Percentiles rank a stretch among this genome's conserved stretches.
Evolutionary conservation across 2,113 vertebrate genomes (phyloP).

Genomic region (Eubucco bourcierii): DNA sequence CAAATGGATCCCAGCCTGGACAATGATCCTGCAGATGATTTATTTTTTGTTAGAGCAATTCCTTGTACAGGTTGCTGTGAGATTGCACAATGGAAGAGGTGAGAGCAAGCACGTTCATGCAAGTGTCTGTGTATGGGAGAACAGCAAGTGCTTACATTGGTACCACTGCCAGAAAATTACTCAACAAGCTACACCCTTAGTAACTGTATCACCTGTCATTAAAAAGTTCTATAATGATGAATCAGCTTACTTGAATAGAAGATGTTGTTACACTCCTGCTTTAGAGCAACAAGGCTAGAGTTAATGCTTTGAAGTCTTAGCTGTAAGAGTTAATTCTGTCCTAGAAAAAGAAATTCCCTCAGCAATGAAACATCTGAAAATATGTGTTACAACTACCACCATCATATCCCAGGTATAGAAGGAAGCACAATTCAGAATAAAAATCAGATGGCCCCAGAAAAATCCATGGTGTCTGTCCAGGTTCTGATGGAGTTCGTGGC

Average conservation of each 20-base stretch:
- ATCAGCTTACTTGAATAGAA: neutral
- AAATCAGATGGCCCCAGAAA: neutral
- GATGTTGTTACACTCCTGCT: neutral
- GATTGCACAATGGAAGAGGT: neutral
- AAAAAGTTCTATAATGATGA: neutral
- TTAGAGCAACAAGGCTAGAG: neutral
- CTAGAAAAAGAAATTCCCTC: neutral
- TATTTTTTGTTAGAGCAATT: slow-evolving; percentile 20
- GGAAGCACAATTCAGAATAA: neutral
- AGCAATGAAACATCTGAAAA: neutral
- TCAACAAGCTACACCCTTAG: slow-evolving; percentile 43
- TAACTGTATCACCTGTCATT: slow-evolving; percentile 34
- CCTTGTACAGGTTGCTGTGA: neutral
- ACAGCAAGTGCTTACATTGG: neutral
- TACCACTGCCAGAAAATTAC: slow-evolving; percentile 30
- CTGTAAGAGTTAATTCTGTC: neutral
- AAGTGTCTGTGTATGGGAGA: neutral
- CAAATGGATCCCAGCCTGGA: neutral
- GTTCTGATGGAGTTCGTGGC: neutral
- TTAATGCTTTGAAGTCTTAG: neutral
- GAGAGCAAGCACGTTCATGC: neutral
- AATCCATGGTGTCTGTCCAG: neutral
- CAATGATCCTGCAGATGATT: neutral
- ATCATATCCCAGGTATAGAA: neutral
- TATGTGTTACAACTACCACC: neutral